Conservation (phyloP, 1,140 invertebrate species). For the fruit fly (Drosophila melanogaster) region Release_6_plus_ISO1_MT NT_033777.3:25002501-25003000, state of each 20-base stretch:
- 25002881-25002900: constrained; percentile 6
- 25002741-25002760: neutral
- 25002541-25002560: constrained; percentile 36
- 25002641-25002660: constrained; percentile 39
- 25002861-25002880: constrained; percentile 55
- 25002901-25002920: constrained; percentile 42
- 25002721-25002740: constrained; percentile 37
- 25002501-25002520: constrained; percentile 56
- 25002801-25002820: constrained; percentile 58
- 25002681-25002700: constrained; percentile 58
- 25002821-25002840: constrained; percentile 81
- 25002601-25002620: neutral
- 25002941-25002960: constrained; percentile 41
- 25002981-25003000: constrained; percentile 10
- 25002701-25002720: constrained; percentile 75
- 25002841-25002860: constrained; percentile 69
- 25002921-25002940: constrained; percentile 70
- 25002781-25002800: constrained; percentile 68
- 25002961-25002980: constrained; percentile 8
- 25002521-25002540: constrained; percentile 65
- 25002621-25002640: constrained; percentile 30
- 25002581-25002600: constrained; percentile 63
- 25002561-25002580: constrained; percentile 46
- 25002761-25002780: constrained; percentile 31
- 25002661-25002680: constrained; percentile 75